Base-by-base conservation (phyloP, 2,113 vertebrate species). In the Mirounga angustirostris region DNA sequence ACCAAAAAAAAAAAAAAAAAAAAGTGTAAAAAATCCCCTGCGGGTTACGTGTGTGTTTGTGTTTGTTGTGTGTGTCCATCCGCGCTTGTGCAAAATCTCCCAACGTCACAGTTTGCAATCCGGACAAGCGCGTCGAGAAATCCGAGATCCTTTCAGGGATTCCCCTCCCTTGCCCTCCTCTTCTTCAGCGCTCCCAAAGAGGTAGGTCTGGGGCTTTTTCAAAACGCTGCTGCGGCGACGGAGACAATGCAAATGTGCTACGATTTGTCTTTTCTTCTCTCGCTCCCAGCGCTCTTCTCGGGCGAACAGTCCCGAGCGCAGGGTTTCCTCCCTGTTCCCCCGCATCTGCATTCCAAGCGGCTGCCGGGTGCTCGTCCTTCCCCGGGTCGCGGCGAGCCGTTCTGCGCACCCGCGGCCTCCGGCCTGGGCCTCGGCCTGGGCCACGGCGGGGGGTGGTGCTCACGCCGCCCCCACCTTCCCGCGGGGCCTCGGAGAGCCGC, bases 11-110 rank as follows among this genome's bases (percentile, higher is more conserved):
- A 36, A 36, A 36, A 36, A 56, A 56, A 56, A 56, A 59, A 58
- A 91, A 97, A 86, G 91, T 91, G 40, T 33, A 76, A 61, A 84
- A 56, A 76, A 54, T 12, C 9, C 71, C 84, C 76, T 4, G 88
- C 30, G n/a, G 84, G 52, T 73, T 65, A 8, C 36, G 76, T 30
- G 84, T 65, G 82, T 81, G 69, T 73, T 13, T 93, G 56, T 89
- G 69, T 85, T 65, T 86, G 86, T 59, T 85, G 33, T 88, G 65
- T 85, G 95, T 97, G 94, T 96, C 80, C 96, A 95, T 97, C 96
- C 89, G 94, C 92, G 92, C 74, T 95, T 71, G 59, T 97, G 97
- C 89, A 96, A 94, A 94, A 94, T 85, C 76, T 81, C 94, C 97
- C 54, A 96, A 81, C 90, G 84, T 96, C 97, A 96, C 82, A 87